Evolutionary conservation across 2,113 vertebrate genomes (phyloP), one percentile per base, ranked within the genome.

Genomic region (Toxotes chatareus): DNA sequence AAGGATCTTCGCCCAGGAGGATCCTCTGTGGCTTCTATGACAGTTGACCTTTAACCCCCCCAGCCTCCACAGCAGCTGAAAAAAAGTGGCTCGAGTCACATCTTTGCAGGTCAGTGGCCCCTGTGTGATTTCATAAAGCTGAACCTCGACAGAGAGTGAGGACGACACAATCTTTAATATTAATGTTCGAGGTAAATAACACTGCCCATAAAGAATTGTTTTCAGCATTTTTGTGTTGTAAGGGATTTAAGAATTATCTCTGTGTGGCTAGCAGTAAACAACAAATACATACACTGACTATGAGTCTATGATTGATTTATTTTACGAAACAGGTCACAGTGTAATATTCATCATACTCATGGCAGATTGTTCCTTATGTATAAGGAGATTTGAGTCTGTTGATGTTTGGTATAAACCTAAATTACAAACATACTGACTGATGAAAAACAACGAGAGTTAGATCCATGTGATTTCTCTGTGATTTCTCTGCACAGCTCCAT

Each of bases 31-130:
- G 91, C 89, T 91, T 84, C 91, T 92, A 89, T 91, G 87, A 92
- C 92, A 92, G 92, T 93, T 95, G 93, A 95, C 94, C 94, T 92
- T 83, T 93, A 68, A 93, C 92, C 88, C 65, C 38, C 1, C 36
- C 31, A 56, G 73, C 65, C 78, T 73, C 66, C 62, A 61, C 32
- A 55, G 83, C 67, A 55, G 66, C 66, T 62, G 80, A 74, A 81
- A 86, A 85, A 79, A 84, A 82, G 75, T 42, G 69, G 72, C 76
- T 89, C 36, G 85, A 90, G 88, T 75, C 4, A 59, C 85, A 83
- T 79, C 56, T 85, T 88, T 79, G 76, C 88, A 90, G 92, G 89
- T 93, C 89, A 83, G 74, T 4, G n/a, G 83, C 70, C 57, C 63
- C 49, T 38, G 84, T 89, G 81, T 87, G 89, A 91, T 92, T 93